Percentiles rank a stretch among this genome's conserved stretches.
Conservation (phyloP, 2,888 invertebrate species). For the Drosophila helvetica region DNA sequence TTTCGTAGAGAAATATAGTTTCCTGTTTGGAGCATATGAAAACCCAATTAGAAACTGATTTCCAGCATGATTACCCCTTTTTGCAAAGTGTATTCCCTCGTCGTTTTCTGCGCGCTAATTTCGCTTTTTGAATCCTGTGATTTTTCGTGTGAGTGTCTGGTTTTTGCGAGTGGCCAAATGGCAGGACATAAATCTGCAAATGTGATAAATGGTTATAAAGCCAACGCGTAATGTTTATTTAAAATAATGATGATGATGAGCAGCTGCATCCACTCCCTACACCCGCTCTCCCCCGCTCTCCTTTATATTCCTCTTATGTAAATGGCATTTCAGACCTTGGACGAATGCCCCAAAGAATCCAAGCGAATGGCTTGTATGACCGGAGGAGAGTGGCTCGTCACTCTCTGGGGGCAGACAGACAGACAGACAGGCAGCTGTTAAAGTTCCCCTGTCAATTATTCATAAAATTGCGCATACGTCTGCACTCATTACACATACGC, state of each 20-base stretch:
- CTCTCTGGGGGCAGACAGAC: conserved; percentile 19
- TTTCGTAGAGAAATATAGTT: no score
- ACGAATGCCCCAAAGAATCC: conserved; percentile 26
- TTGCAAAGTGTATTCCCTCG: conserved; percentile 22
- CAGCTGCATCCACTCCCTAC: conserved; percentile 35
- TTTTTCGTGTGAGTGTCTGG: not conserved
- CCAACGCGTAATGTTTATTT: conserved; percentile 73
- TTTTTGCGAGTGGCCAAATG: conserved; percentile 43
- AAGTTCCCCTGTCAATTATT: conserved; percentile 71
- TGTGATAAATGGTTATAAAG: conserved; percentile 77
- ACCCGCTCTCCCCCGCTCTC: not conserved
- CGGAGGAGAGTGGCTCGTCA: conserved; percentile 18
- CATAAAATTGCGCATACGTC: conserved; percentile 67
- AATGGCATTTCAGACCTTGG: conserved; percentile 34
- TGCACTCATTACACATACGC: conserved; percentile 69
- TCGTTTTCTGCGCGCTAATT: conserved; percentile 29
- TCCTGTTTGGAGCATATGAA: no score
- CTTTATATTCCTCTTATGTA: conserved; percentile 27
- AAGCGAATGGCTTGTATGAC: not conserved
- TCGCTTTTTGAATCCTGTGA: conserved; percentile 14
- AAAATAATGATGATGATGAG: conserved; percentile 77
- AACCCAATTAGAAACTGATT: no score
- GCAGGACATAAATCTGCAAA: conserved; percentile 72
- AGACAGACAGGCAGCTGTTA: conserved; percentile 34
- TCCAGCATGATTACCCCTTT: no score